These are phyloP conservation scores for Panurus biarmicus DNA, from an alignment of 2,113 vertebrate species.

Conservation along the genomic window DNA sequence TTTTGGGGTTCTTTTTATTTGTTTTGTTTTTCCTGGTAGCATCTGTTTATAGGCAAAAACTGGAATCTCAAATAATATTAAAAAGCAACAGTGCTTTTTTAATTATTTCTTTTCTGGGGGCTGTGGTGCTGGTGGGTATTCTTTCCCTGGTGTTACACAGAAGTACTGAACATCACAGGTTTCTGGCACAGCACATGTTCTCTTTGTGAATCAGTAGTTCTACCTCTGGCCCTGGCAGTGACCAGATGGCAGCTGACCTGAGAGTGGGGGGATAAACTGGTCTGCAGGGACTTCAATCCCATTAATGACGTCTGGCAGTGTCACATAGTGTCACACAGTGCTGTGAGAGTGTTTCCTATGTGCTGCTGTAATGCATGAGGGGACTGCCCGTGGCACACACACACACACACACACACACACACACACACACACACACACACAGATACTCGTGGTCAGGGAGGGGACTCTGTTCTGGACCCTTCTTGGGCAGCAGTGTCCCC, in stretches of 20 bases:
- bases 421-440: too few species aligned
- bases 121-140: not conserved
- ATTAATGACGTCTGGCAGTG: slow-evolving; percentile 21
- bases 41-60: not conserved
- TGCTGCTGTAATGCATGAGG: not conserved
- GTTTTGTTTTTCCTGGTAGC: not conserved
- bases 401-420: too few species aligned
- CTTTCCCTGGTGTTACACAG: not conserved
- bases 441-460: not conserved
- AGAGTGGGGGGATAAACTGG: not conserved
- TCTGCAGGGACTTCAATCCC: slow-evolving; percentile 11
- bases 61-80: not conserved
- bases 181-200: not conserved
- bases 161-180: not conserved
- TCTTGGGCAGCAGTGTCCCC: not conserved
- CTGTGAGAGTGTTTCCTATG: not conserved
- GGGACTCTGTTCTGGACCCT: not conserved
- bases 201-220: not conserved
- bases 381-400: not conserved
- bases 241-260: slow-evolving; percentile 12
- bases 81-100: not conserved
- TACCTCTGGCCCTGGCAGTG: not conserved
- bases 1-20: not conserved
- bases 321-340: not conserved
- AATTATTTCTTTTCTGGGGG: accelerated